Evolutionary conservation across 2,888 invertebrate species (phyloP).

Genomic region (Torymus aiolomorphi): DNA sequence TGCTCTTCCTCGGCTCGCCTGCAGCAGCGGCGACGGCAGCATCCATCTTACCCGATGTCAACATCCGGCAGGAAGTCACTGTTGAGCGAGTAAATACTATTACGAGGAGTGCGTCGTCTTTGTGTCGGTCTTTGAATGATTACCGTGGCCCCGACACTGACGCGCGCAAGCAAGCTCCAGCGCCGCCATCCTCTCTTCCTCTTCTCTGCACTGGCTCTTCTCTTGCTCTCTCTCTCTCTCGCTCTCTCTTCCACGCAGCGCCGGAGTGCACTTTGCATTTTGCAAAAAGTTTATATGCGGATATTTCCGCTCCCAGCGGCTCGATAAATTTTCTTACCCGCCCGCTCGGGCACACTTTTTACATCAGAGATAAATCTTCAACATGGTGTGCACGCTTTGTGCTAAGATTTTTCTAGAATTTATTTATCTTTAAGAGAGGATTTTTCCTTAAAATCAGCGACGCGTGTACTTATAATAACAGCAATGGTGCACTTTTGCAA

Average conservation of each 20-base stretch:
- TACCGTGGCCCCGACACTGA: slow-evolving; percentile 22
- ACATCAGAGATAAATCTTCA: not conserved
- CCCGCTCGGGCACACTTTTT: not conserved
- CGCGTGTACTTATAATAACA: no score
- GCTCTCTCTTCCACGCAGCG: not conserved
- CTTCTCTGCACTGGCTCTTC: not conserved
- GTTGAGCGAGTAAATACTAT: slow-evolving; percentile 48
- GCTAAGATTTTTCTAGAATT: not conserved
- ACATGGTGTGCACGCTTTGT: not conserved
- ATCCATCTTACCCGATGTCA: slow-evolving; percentile 56
- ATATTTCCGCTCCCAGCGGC: not conserved
- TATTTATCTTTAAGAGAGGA: not conserved
- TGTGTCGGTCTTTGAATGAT: slow-evolving; percentile 49
- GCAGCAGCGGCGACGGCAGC: not conserved
- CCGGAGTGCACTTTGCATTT: slow-evolving; percentile 6
- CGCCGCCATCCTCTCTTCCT: not conserved
- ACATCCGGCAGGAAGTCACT: slow-evolving; percentile 49
- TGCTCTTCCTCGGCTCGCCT: no score
- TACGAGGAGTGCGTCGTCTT: slow-evolving; percentile 49
- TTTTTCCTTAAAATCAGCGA: not conserved
- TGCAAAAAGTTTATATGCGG: slow-evolving; percentile 2
- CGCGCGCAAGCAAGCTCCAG: not conserved
- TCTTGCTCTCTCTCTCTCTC: not conserved
- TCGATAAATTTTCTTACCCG: not conserved
- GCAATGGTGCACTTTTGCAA: no score